These are phyloP conservation scores for Andrena fulva DNA, from an alignment of 2,888 invertebrate species.

Conservation along the genomic window DNA sequence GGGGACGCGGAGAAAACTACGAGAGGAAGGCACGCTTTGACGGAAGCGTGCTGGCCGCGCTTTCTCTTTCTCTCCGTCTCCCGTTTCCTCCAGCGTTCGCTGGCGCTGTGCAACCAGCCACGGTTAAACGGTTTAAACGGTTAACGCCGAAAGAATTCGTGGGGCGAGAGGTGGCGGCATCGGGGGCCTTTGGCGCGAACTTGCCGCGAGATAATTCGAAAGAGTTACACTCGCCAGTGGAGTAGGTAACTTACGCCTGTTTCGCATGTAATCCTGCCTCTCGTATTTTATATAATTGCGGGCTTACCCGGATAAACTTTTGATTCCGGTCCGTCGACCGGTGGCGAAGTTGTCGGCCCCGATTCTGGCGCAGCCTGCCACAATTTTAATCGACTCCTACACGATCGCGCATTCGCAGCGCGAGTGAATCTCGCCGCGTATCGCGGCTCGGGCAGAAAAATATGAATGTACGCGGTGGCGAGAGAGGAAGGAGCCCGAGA, in stretches of 20 bases:
- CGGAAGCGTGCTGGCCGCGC: slow-evolving; percentile 8
- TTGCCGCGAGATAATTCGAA: not conserved
- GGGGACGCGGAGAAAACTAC: slow-evolving; percentile 36
- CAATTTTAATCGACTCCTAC: not conserved
- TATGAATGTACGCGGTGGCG: slow-evolving; percentile 42
- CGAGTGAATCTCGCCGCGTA: not conserved
- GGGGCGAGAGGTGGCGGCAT: slow-evolving; percentile 9
- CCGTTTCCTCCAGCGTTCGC: slow-evolving; percentile 39
- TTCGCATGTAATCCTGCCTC: too few species aligned
- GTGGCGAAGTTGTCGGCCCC: too few species aligned
- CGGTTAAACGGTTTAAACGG: slow-evolving; percentile 48
- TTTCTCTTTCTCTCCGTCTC: slow-evolving; percentile 52
- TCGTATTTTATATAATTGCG: too few species aligned
- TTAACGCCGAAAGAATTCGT: slow-evolving; percentile 41
- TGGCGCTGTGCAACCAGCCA: slow-evolving; percentile 22
- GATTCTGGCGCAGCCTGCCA: too few species aligned
- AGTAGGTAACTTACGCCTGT: too few species aligned
- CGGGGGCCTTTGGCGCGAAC: not conserved
- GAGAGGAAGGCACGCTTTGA: slow-evolving; percentile 48
- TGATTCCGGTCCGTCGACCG: too few species aligned
- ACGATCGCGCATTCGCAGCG: not conserved
- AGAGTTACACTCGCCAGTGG: not conserved
- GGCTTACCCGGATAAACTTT: too few species aligned
- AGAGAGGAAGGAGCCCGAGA: slow-evolving; percentile 56
- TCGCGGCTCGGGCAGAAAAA: slow-evolving; percentile 34